Percentiles rank a stretch among this genome's conserved stretches.
These are phyloP conservation scores for Chunga burmeisteri DNA, from an alignment of 2,113 vertebrate genomes.

Conservation along the genomic window DNA sequence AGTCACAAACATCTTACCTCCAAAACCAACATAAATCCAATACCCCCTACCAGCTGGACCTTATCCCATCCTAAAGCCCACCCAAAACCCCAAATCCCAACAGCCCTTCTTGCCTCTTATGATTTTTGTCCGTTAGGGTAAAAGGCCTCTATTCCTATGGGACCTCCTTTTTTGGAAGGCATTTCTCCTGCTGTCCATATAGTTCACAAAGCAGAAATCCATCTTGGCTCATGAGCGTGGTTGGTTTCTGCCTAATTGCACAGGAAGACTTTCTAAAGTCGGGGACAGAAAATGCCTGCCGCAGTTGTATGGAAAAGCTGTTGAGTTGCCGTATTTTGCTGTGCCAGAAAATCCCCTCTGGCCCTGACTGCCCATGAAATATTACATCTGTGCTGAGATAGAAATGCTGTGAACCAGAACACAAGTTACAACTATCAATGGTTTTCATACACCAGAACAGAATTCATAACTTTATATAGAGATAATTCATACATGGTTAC, in stretches of 20 bases:
- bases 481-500: not conserved
- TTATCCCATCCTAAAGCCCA: not conserved
- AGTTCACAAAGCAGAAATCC: not conserved
- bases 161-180: not conserved
- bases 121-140: not conserved
- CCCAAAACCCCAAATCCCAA: not conserved
- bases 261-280: not conserved
- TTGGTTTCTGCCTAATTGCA: not conserved
- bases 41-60: not conserved
- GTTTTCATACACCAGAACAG: not conserved
- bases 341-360: not conserved
- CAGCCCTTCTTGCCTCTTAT: not conserved
- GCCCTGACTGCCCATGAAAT: not conserved
- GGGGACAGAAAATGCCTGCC: not conserved
- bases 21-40: not conserved
- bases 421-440: not conserved
- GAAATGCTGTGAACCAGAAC: not conserved
- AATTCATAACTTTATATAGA: not conserved
- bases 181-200: not conserved
- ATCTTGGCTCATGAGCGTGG: rapidly evolving
- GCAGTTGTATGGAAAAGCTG: not conserved
- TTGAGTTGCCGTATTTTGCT: not conserved
- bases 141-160: not conserved
- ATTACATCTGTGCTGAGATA: not conserved
- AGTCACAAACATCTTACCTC: not conserved